phyloP scores from a whole-genome alignment of 2,113 vertebrate genomes.

The Platycercus adscitus region DNA sequence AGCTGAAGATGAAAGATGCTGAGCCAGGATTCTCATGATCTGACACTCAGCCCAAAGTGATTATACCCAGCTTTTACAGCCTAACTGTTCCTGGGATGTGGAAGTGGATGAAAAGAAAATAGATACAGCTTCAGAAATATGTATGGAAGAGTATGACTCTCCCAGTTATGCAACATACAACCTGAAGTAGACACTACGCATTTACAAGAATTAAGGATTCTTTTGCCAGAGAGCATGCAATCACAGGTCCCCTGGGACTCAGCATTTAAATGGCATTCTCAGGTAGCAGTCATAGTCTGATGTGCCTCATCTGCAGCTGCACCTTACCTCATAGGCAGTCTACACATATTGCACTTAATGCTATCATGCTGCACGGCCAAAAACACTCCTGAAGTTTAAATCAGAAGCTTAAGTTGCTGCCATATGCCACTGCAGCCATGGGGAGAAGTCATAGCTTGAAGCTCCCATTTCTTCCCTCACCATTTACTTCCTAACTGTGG shows the following conservation, averaged over 20 bases:
- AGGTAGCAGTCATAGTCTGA: conserved; percentile 34
- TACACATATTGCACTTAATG: background rate
- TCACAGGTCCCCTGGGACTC: background rate
- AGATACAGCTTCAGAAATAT: background rate
- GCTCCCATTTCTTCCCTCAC: background rate
- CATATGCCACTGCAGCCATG: background rate
- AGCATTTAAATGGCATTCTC: background rate
- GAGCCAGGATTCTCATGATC: background rate
- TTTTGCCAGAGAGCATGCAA: conserved; percentile 36
- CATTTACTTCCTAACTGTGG: background rate
- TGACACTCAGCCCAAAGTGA: background rate
- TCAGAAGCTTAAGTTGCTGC: background rate
- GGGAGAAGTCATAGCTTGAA: background rate
- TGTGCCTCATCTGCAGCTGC: conserved; percentile 35
- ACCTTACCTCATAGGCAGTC: background rate
- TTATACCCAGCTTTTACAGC: background rate
- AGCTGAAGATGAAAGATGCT: background rate
- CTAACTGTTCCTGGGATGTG: background rate
- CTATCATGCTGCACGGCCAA: background rate
- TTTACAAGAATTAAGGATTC: conserved; percentile 27
- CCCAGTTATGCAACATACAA: background rate
- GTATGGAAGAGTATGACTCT: background rate
- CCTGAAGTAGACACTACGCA: background rate
- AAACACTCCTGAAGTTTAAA: background rate
- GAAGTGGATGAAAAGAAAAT: conserved; percentile 14